Evolutionary conservation across 2,797 vertebrate genomes (phyloP), one percentile per base, ranked within the genome.

Genomic region (Varecia variegata): DNA sequence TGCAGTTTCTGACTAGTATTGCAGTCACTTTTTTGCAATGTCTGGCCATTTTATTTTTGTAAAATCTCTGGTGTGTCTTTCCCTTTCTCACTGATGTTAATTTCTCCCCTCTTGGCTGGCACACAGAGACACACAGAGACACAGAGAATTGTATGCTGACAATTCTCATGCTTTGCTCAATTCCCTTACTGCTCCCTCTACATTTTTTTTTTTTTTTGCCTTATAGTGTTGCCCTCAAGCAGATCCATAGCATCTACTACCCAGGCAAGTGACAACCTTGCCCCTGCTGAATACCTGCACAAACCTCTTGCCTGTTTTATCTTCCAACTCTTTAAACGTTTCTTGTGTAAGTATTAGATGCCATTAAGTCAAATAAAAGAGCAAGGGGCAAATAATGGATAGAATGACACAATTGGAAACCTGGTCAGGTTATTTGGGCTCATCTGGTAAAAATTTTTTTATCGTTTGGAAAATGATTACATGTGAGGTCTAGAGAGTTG

Each of bases 181-280:
- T 38, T 50, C 11, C 23, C 14, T 80, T 47, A 84, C 30, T 2
- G 2, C 2, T 40, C 21, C 50, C 1, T 11, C 12, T 4, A 9
- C 14, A 18, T 4, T 0, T 43, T 43, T 43, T 43, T 43, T 43
- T 43, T 43, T 43, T 18, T 7, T 0, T 20, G 1, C 0, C 11
- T 8, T 15, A 0, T 20, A 2, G n/a, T 18, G 3, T 40, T n/a
- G 23, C 14, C 91, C 13, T 70, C n/a, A 58, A 81, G 32, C 2
- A 90, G 67, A 47, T 15, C 9, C 9, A 45, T 14, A 60, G 1
- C 6, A 71, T 65, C 50, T 94, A 43, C 35, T 54, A 23, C 32
- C 2, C n/a, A 45, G 52, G 27, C 3, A 79, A 45, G 43, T 58
- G n/a, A 56, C 7, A 77, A 7, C 12, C 8, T 45, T 58, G 8